Conservation (phyloP, 2,888 invertebrate species). For the Drosophila paracracens region DNA sequence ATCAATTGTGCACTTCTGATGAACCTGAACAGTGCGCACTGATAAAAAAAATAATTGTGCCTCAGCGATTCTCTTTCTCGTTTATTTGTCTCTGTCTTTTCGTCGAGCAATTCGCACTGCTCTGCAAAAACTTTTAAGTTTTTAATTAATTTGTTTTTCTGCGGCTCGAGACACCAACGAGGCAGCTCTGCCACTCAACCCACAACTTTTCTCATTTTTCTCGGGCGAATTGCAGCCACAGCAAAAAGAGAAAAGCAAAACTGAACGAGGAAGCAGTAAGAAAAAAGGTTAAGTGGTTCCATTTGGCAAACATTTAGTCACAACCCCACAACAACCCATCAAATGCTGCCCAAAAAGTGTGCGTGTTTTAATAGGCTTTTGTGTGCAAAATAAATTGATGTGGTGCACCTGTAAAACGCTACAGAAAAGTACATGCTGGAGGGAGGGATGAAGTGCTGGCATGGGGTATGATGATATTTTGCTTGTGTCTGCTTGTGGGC, state of each 20-base stretch:
- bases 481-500: constrained; percentile 54
- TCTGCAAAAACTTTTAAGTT: constrained; percentile 68
- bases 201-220: constrained; percentile 57
- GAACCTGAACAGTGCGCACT: constrained; percentile 12
- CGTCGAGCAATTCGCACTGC: constrained; percentile 14
- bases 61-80: constrained; percentile 12
- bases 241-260: constrained; percentile 16
- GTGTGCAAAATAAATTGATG: constrained; percentile 81
- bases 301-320: constrained; percentile 77
- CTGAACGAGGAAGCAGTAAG: constrained; percentile 3
- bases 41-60: constrained; percentile 29
- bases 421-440: constrained; percentile 45
- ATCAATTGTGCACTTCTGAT: constrained; percentile 19
- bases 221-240: constrained; percentile 12
- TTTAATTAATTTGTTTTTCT: constrained; percentile 77
- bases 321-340: constrained; percentile 34
- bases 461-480: constrained; percentile 1
- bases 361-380: constrained; percentile 79
- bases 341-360: constrained; percentile 60
- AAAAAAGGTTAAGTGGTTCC: constrained; percentile 78
- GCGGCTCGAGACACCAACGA: constrained; percentile 49
- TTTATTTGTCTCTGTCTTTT: not conserved
- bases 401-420: constrained; percentile 77
- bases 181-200: constrained; percentile 14
- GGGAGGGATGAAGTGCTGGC: constrained; percentile 15